Base-by-base conservation (phyloP, 2,113 vertebrate species). In the Emydocephalus ijimae region DNA sequence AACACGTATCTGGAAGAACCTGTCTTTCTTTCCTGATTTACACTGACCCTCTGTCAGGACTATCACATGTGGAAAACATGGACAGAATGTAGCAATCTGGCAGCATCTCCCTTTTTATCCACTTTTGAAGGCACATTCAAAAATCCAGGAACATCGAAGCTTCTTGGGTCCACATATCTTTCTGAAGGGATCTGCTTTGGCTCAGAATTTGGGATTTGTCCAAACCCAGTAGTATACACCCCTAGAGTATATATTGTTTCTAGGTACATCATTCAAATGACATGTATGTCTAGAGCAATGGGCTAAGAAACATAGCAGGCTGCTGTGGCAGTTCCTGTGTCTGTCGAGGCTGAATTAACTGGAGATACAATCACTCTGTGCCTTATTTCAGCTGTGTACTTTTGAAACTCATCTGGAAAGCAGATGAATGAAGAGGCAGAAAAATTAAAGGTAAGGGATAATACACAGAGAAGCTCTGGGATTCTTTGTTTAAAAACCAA, bases 261-360 rank as follows among this genome's bases (percentile, higher is more conserved):
- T 64, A 92, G 6, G 45, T 91, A 26, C 15, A n/a, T 64, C 56
- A 48, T 64, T 34, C 29, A 87, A 39, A 92, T 39, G 23, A 91
- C 94, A 91, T 92, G 34, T 81, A 95, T 94, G 92, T 87, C 93
- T 95, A 94, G 81, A 96, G 93, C 95, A 94, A 94, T 48, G 95
- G 93, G 85, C 93, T 95, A 94, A 95, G 96, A 96, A 95, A 94
- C 95, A 96, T 85, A 95, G 92, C 95, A 97, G 96, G 96, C 95
- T 96, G 95, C 96, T 95, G 95, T 96, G 92, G 96, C 95, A 96
- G 95, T 96, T 96, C 96, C 96, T 96, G 95, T 95, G 96, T 96
- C 96, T 97, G 95, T 61, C 95, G 95, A 96, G 90, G 95, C 95
- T 95, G 93, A 96, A 96, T 95, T 97, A 96, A 96, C 94, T 95